Base-by-base conservation (phyloP, 2,113 vertebrate genomes). In the Prunella himalayana region DNA sequence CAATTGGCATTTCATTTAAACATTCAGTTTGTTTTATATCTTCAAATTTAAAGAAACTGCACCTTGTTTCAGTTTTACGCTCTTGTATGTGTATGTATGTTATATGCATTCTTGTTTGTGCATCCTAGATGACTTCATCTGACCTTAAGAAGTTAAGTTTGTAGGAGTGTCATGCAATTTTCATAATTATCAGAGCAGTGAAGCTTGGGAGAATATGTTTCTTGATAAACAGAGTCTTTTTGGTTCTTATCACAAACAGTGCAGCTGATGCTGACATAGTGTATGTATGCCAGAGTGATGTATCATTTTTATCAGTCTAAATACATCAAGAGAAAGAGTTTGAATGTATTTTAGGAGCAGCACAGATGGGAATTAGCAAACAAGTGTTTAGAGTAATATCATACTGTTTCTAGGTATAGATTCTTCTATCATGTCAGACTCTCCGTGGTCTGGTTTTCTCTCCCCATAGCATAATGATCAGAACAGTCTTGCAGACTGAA, bases 401-500 rank as follows among this genome's bases (percentile, higher is more conserved):
- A 84, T 18, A 93, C 44, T 47, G 73, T 85, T 73, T 41, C n/a
- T 72, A 81, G n/a, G 44, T 94, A 92, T 77, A 66, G 78, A 51
- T 90, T 90, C 28, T 71, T 92, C 59, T 84, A 19, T 93, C 88
- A 50, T 49, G 80, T 96, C 18, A 18, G 61, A 88, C 64, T 94
- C 78, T 91, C 21, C 27, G 44, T 87, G 9, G 51, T 91, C 93
- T 33, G 28, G 49, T 72, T 88, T 88, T 69, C 30, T 50, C 27
- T 68, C 92, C 91, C 72, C 13, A 31, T 19, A 86, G 85, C 91
- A 76, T 49, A 88, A 82, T 75, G 72, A 96, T 95, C 79, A 96
- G 61, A 97, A 81, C 63, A 82, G 41, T 75, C 79, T 51, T 82
- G 75, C 59, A 92, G 75, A 56, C 73, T 61, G 82, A 87, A 92